These are phyloP conservation scores for Theonella swinhoei DNA, from an alignment of 37 sponge, comb jelly and placozoan genomes.

Conservation along the genomic window DNA sequence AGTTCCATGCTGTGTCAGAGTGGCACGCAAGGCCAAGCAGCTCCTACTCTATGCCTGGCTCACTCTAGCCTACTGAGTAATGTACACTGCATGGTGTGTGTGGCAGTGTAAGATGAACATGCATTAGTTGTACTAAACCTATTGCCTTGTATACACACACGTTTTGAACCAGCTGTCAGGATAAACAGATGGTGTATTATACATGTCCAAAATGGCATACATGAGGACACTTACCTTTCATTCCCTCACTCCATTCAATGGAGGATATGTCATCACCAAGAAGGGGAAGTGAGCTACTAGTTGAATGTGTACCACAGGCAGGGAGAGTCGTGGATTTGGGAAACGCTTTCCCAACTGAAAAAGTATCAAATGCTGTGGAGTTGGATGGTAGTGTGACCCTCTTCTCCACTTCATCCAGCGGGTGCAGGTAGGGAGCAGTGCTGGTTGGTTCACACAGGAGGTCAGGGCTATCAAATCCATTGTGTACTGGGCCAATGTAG, in stretches of 20 bases:
- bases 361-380: neutral
- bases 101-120: too few relatives aligned
- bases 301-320: neutral
- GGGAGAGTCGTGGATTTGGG: neutral
- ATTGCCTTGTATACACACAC: too few relatives aligned
- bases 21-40: too few relatives aligned
- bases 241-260: constrained; percentile 42
- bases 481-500: neutral
- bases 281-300: neutral
- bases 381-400: neutral
- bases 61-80: too few relatives aligned
- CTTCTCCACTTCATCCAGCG: constrained; percentile 11
- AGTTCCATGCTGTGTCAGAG: too few relatives aligned
- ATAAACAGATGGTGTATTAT: too few relatives aligned
- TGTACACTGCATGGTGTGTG: too few relatives aligned
- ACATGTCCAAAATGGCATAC: too few relatives aligned
- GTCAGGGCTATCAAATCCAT: neutral
- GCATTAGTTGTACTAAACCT: too few relatives aligned
- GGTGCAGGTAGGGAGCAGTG: constrained; percentile 1
- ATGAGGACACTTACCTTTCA: constrained; percentile 61
- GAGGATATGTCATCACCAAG: neutral
- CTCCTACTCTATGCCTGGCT: too few relatives aligned
- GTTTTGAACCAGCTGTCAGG: too few relatives aligned
- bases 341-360: neutral
- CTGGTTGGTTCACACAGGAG: neutral